phyloP scores from a whole-genome alignment of 2,888 invertebrate genomes.

The Mesorhabditis spiculigera region DNA sequence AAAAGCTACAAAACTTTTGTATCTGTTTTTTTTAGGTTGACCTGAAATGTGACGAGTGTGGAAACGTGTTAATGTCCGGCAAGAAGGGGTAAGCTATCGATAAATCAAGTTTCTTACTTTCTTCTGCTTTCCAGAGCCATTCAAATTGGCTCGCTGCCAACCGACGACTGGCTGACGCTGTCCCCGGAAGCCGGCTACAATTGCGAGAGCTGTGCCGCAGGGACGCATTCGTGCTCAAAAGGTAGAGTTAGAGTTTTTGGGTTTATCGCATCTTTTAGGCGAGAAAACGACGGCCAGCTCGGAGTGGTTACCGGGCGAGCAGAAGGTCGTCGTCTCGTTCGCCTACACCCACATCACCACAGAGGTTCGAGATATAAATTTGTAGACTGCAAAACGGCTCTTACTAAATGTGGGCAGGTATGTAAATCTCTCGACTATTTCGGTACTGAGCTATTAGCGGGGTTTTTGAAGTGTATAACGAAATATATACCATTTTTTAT shows the following conservation, averaged over 20 bases:
- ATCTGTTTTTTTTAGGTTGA: constrained; percentile 3
- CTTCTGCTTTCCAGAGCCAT: neutral
- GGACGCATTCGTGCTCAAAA: constrained; percentile 8
- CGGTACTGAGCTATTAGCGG: no score
- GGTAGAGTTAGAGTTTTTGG: neutral
- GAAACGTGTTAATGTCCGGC: constrained; percentile 11
- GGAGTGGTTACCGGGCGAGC: neutral
- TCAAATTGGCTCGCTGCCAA: constrained; percentile 24
- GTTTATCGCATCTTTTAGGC: neutral
- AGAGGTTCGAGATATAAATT: neutral
- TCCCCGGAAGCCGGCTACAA: constrained; percentile 43
- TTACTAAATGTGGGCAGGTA: no score
- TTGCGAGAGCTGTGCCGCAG: constrained; percentile 43
- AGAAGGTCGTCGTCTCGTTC: neutral
- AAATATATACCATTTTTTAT: no score
- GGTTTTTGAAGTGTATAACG: no score
- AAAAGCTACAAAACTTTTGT: neutral
- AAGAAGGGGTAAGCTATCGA: constrained; percentile 11
- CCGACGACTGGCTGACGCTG: constrained; percentile 46
- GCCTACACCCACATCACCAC: neutral
- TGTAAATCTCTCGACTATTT: no score
- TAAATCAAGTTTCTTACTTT: neutral
- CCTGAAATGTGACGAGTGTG: constrained; percentile 8
- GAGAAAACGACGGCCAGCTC: neutral
- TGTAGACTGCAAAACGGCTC: neutral